phyloP scores from a whole-genome alignment of 2,113 vertebrate species.

The Chloropsis cyanopogon region DNA sequence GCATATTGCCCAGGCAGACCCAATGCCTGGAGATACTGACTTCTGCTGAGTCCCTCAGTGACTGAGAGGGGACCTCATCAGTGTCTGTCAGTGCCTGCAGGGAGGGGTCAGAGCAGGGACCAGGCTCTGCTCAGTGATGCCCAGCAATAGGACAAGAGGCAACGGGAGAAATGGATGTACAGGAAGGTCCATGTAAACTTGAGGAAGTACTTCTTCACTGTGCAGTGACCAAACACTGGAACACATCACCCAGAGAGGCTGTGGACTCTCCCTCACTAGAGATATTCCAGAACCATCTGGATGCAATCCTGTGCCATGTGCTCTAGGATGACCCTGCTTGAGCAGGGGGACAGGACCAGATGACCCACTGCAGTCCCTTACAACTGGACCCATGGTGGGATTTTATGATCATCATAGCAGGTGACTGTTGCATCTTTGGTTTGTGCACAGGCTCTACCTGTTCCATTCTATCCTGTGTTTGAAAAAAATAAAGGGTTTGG shows the following conservation, averaged over 20 bases:
- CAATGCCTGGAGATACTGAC: not conserved
- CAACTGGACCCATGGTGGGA: too few species aligned
- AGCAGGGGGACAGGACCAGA: accelerated
- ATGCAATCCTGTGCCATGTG: accelerated
- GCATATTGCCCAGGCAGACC: not conserved
- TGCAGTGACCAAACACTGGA: accelerated
- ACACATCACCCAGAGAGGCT: not conserved
- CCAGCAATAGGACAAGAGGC: not conserved
- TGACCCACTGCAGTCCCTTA: not conserved
- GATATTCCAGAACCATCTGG: not conserved
- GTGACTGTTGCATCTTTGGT: not conserved
- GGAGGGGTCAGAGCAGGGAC: not conserved
- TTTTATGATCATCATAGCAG: accelerated
- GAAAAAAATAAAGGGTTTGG: not conserved
- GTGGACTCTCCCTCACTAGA: not conserved
- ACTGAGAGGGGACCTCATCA: too few species aligned
- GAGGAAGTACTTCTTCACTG: not conserved
- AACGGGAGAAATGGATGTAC: accelerated
- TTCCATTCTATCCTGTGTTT: not conserved
- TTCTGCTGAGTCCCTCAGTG: not conserved
- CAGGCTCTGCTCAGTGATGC: not conserved
- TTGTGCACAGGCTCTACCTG: not conserved
- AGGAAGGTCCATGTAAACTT: too few species aligned
- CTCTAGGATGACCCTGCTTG: not conserved
- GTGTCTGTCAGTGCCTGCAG: not conserved